Evolutionary conservation across 2,113 vertebrate genomes (phyloP).

Genomic region (Corythornis madagascariensis): DNA sequence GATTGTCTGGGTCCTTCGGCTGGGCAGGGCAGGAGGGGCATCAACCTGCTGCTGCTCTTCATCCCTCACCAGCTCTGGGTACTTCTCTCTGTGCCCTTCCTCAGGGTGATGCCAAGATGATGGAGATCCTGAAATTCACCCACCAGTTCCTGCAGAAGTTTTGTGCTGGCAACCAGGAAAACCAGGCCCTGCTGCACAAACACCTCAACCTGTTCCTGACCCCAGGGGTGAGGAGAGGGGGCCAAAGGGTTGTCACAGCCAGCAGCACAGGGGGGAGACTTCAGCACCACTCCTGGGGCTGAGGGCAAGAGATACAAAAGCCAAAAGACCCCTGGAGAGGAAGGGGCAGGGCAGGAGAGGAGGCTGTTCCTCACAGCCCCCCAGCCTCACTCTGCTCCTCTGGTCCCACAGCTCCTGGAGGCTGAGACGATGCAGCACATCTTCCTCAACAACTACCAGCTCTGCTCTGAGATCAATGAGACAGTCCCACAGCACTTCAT

Average conservation of each 20-base stretch:
- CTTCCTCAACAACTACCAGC: slow-evolving; percentile 97
- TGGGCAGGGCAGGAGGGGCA: background rate
- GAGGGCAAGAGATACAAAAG: background rate
- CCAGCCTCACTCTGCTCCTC: background rate
- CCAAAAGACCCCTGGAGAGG: background rate
- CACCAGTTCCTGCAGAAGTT: slow-evolving; percentile 98
- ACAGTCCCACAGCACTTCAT: slow-evolving; percentile 94
- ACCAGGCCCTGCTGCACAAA: slow-evolving; percentile 93
- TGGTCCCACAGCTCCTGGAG: slow-evolving; percentile 83
- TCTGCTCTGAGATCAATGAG: slow-evolving; percentile 92
- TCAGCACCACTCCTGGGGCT: fast-evolving
- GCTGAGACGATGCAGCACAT: slow-evolving; percentile 97
- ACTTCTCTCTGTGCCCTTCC: background rate
- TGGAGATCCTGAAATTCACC: slow-evolving; percentile 92
- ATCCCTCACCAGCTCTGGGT: fast-evolving
- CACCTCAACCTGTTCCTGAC: slow-evolving; percentile 94
- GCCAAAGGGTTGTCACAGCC: fast-evolving
- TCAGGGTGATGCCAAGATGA: slow-evolving; percentile 93
- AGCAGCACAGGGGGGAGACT: background rate
- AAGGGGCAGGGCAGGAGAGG: background rate
- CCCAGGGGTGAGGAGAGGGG: slow-evolving; percentile 82
- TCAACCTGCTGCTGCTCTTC: background rate
- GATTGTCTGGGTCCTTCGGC: background rate
- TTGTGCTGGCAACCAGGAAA: slow-evolving; percentile 93
- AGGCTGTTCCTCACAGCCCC: background rate